phyloP scores from a whole-genome alignment of 2,113 vertebrate genomes.

The Neoarius graeffei region DNA sequence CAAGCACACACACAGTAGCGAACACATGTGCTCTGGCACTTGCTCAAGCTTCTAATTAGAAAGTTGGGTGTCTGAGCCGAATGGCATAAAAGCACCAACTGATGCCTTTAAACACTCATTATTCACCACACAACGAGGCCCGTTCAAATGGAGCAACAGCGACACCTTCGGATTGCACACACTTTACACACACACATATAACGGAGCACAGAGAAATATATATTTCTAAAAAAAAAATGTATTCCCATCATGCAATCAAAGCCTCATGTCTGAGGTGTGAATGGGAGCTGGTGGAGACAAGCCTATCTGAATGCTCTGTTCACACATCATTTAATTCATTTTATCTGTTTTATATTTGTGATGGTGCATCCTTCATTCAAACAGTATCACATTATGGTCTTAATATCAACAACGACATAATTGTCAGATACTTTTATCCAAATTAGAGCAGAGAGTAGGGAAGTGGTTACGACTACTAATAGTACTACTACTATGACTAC shows the following conservation, averaged over 20 bases:
- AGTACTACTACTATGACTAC: no score
- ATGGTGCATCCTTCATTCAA: background rate
- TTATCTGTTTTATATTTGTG: background rate
- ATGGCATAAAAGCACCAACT: conserved; percentile 67
- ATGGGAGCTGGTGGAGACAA: background rate
- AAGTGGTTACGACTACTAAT: background rate
- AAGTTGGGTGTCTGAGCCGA: conserved; percentile 69
- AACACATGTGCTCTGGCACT: conserved; percentile 76
- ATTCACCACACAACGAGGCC: conserved; percentile 67
- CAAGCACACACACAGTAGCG: conserved; percentile 65
- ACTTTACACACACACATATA: background rate
- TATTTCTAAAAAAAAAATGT: background rate
- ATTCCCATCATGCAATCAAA: background rate
- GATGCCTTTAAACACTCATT: conserved; percentile 74
- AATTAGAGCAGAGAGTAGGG: background rate
- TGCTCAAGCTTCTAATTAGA: conserved; percentile 73
- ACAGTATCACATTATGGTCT: background rate
- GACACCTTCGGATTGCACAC: conserved; percentile 52
- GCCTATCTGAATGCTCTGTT: background rate
- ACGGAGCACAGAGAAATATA: background rate
- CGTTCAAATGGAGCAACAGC: conserved; percentile 67
- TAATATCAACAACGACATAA: background rate
- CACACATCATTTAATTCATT: background rate
- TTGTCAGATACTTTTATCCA: background rate
- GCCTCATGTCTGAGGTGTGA: conserved; percentile 17